A percentile compares a stretch with the other conserved stretches of the same genome.
phyloP scores from a whole-genome alignment of 1,140 invertebrate species.

The Heliconius eleuchia region DNA sequence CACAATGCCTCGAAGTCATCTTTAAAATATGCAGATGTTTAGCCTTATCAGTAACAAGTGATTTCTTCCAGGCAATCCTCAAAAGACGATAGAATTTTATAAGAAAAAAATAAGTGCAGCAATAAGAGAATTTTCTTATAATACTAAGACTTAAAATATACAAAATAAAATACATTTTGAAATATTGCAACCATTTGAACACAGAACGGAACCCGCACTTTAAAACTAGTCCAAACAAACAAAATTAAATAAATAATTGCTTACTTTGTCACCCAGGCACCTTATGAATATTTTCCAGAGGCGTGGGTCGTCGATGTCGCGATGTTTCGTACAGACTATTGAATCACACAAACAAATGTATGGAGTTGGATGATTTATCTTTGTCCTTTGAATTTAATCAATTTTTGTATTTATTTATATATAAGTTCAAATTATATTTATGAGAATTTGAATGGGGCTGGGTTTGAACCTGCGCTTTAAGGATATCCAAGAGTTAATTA shows the following conservation, averaged over 20 bases:
- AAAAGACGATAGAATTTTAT: too few species aligned
- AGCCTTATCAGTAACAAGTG: too few species aligned
- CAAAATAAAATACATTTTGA: too few species aligned
- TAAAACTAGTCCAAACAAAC: background rate
- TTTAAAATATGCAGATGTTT: too few species aligned
- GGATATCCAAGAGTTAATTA: too few species aligned
- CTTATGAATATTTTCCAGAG: conserved; percentile 40
- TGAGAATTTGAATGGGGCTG: background rate
- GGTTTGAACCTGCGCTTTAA: background rate
- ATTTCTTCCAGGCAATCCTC: too few species aligned
- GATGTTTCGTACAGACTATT: conserved; percentile 39
- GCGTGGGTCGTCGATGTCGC: conserved; percentile 51
- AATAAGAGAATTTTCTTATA: too few species aligned
- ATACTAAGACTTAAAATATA: too few species aligned
- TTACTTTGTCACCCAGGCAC: conserved; percentile 23
- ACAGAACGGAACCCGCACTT: background rate
- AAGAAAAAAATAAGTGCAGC: too few species aligned
- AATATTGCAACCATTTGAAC: too few species aligned
- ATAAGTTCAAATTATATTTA: background rate
- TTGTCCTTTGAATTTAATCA: background rate
- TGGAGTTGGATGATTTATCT: background rate
- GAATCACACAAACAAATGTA: conserved; percentile 32
- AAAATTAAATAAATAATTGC: conserved; percentile 19
- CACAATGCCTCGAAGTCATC: too few species aligned
- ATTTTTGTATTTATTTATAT: background rate